Conservation (phyloP, 2,888 invertebrate genomes). For the Volucella inanis region DNA sequence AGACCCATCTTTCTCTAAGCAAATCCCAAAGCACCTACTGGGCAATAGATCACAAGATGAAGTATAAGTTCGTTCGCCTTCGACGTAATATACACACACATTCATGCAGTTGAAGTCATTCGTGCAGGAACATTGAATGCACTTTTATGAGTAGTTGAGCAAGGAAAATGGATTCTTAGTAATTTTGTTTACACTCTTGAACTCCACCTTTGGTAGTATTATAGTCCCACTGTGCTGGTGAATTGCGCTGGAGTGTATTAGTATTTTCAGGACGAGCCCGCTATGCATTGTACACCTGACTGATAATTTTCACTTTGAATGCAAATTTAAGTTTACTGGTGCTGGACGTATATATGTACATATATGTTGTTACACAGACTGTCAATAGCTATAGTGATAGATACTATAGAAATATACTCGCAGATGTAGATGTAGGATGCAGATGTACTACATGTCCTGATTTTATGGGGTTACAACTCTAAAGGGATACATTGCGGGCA, state of each 20-base stretch:
- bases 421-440: slow-evolving; percentile 37
- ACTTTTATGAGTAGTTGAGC: slow-evolving; percentile 68
- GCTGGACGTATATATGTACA: slow-evolving; percentile 8
- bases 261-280: slow-evolving; percentile 22
- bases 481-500: slow-evolving; percentile 28
- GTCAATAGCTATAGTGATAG: slow-evolving; percentile 53
- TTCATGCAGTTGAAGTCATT: slow-evolving; percentile 6
- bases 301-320: slow-evolving; percentile 67
- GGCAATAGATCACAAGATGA: slow-evolving; percentile 58
- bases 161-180: slow-evolving; percentile 59
- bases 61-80: neutral
- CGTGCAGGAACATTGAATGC: slow-evolving; percentile 62
- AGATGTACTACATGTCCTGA: slow-evolving; percentile 29
- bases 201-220: slow-evolving; percentile 8
- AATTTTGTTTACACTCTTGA: slow-evolving; percentile 66
- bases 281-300: slow-evolving; percentile 9
- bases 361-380: slow-evolving; percentile 38
- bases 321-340: slow-evolving; percentile 64
- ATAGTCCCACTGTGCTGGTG: neutral
- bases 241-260: slow-evolving; percentile 12
- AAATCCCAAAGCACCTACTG: slow-evolving; percentile 35
- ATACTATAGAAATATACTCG: slow-evolving; percentile 22
- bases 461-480: slow-evolving; percentile 57
- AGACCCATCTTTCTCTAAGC: slow-evolving; percentile 6
- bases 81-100: neutral